Base-by-base conservation (phyloP, 2,797 vertebrate genomes). In the Sebastes jordani region DNA sequence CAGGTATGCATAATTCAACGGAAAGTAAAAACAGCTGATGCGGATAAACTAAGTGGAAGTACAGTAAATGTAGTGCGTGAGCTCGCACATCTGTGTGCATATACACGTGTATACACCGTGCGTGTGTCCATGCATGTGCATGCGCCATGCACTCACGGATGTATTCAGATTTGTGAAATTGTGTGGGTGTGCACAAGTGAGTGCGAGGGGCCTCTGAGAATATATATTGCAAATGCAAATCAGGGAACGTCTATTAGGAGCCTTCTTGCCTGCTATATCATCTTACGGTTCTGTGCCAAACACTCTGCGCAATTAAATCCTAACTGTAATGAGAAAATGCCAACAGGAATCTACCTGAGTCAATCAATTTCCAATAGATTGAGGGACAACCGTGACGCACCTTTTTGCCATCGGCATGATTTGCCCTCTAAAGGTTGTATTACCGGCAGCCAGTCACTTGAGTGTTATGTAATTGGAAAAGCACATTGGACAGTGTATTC, bases 1-100 rank as follows among this genome's bases (percentile, higher is more conserved):
- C 74, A 68, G 71, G 59, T 27, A 86, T 91, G 88, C 91, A 93
- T 94, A 88, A 93, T 94, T 92, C 89, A 93, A 78, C 49, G 60
- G 75, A 71, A 68, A 82, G 76, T 67, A 46, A 76, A 91, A 93
- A 90, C 72, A 90, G 92, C 93, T 93, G 88, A 94, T 91, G 84
- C 73, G 73, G 88, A 84, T 80, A 87, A 89, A 89, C 56, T 36
- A 63, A 86, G 63, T 67, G 65, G 65, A 74, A 81, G 69, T 72
- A 75, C 38, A 77, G 80, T 82, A 64, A 67, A 83, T 82, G 70
- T 10, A 52, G 34, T 27, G 66, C 0, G 59, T 75, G 84, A 4
- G 52, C 22, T 34, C 30, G 70, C 55, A 67, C 66, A 61, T 68
- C 16, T 56, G n/a, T 74, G 74, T 32, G 58, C 52, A 30, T 73